Conservation (phyloP, 1,140 invertebrate species). For the Zophobas atratus region DNA sequence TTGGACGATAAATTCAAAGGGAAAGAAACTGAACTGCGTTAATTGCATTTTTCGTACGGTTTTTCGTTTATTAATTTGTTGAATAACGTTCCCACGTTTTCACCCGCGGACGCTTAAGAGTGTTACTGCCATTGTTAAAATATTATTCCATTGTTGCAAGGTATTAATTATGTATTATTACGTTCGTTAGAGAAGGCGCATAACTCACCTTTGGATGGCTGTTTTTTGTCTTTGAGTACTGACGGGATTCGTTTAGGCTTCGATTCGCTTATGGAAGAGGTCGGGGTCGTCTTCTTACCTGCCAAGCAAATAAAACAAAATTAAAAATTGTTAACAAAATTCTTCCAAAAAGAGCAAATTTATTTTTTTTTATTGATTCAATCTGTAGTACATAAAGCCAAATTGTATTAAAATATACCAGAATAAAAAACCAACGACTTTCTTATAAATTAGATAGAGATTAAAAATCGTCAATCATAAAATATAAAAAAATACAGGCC, state of each 20-base stretch:
- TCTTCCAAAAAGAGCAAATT: too few species aligned
- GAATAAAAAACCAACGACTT: too few species aligned
- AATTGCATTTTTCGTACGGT: conserved; percentile 20
- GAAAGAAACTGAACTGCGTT: conserved; percentile 10
- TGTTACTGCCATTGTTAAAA: conserved; percentile 12
- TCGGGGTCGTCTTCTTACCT: conserved; percentile 32
- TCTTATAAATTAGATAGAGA: too few species aligned
- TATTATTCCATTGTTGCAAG: conserved; percentile 18
- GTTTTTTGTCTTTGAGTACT: conserved; percentile 53
- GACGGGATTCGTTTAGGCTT: conserved; percentile 16
- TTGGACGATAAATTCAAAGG: conserved; percentile 9
- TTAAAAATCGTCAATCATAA: too few species aligned
- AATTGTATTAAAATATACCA: too few species aligned
- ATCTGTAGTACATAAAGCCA: too few species aligned
- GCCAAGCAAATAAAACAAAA: background rate
- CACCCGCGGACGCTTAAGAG: background rate
- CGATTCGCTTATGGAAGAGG: conserved; percentile 39
- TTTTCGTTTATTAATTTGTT: conserved; percentile 16
- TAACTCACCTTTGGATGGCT: conserved; percentile 53
- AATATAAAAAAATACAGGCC: too few species aligned
- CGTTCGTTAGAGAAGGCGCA: background rate
- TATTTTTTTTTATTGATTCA: too few species aligned
- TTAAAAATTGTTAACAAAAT: background rate
- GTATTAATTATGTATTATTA: conserved; percentile 25
- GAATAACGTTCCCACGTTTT: conserved; percentile 29